Evolutionary conservation across 2,113 vertebrate genomes (phyloP).

Genomic region (Parus major): DNA sequence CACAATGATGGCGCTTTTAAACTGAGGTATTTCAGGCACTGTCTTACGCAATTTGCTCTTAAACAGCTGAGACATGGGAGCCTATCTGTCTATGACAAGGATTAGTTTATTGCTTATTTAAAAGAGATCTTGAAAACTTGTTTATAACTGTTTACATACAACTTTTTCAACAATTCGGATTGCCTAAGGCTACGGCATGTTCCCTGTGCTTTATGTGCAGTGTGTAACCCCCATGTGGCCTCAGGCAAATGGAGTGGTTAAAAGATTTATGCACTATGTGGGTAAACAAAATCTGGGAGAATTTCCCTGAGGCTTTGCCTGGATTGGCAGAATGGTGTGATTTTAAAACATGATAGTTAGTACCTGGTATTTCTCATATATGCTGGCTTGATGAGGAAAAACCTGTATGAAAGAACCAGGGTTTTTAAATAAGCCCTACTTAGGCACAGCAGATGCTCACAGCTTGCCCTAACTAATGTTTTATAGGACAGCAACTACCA

Average conservation of each 20-base stretch:
- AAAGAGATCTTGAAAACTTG: slow-evolving; percentile 67
- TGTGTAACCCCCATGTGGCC: slow-evolving; percentile 47
- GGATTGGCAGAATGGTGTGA: slow-evolving; percentile 49
- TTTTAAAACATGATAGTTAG: background rate
- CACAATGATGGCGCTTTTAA: slow-evolving; percentile 62
- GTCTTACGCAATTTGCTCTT: slow-evolving; percentile 63
- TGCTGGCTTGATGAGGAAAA: background rate
- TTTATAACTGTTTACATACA: slow-evolving; percentile 70
- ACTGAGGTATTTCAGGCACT: slow-evolving; percentile 62
- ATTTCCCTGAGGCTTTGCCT: slow-evolving; percentile 45
- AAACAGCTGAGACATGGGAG: slow-evolving; percentile 61
- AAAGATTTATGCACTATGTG: slow-evolving; percentile 49
- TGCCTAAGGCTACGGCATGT: slow-evolving; percentile 59
- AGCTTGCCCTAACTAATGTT: background rate
- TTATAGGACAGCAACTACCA: background rate
- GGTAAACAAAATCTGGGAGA: slow-evolving; percentile 65
- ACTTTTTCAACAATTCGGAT: slow-evolving; percentile 61
- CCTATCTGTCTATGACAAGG: slow-evolving; percentile 70
- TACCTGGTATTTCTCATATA: slow-evolving; percentile 21
- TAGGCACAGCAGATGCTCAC: background rate
- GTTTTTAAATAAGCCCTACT: no score
- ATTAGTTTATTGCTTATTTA: slow-evolving; percentile 72
- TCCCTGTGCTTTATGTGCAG: background rate
- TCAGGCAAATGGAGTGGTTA: slow-evolving; percentile 66
- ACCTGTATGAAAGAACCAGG: background rate